Conservation (phyloP, 2,797 vertebrate species). For the Pangasius krempfi region DNA sequence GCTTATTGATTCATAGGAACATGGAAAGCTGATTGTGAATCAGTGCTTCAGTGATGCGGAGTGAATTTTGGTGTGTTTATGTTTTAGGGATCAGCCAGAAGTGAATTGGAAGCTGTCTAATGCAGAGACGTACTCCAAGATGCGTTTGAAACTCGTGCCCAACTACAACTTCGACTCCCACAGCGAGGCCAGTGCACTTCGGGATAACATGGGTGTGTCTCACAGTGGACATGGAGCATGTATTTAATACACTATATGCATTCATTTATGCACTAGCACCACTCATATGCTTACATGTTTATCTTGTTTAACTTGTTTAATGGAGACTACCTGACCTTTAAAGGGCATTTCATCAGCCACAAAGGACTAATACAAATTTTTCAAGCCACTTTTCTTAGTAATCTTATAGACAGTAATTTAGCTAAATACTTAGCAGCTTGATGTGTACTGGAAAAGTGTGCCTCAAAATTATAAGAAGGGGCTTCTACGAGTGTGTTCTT, state of each 20-base stretch:
- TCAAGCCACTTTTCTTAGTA: not conserved
- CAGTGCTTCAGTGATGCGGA: not conserved
- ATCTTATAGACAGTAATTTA: not conserved
- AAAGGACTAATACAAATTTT: not conserved
- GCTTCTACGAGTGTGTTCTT: no score
- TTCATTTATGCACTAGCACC: not conserved
- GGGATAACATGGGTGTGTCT: conserved; percentile 91
- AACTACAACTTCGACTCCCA: conserved; percentile 88
- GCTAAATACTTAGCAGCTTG: not conserved
- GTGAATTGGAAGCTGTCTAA: conserved; percentile 88
- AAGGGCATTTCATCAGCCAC: not conserved
- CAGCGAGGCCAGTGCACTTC: conserved; percentile 87
- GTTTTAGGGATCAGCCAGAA: conserved; percentile 69
- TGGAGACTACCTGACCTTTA: not conserved
- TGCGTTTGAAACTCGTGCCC: conserved; percentile 94
- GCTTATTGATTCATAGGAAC: not conserved
- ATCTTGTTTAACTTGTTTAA: not conserved
- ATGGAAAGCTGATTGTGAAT: not conserved
- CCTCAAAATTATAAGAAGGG: not conserved
- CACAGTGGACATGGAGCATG: not conserved
- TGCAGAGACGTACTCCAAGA: conserved; percentile 93
- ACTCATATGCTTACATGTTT: not conserved
- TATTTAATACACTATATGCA: not conserved
- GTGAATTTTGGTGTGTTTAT: conserved; percentile 39
- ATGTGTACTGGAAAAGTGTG: not conserved